Evolutionary conservation across 2,888 invertebrate genomes (phyloP).

Genomic region (Buathra laborator): DNA sequence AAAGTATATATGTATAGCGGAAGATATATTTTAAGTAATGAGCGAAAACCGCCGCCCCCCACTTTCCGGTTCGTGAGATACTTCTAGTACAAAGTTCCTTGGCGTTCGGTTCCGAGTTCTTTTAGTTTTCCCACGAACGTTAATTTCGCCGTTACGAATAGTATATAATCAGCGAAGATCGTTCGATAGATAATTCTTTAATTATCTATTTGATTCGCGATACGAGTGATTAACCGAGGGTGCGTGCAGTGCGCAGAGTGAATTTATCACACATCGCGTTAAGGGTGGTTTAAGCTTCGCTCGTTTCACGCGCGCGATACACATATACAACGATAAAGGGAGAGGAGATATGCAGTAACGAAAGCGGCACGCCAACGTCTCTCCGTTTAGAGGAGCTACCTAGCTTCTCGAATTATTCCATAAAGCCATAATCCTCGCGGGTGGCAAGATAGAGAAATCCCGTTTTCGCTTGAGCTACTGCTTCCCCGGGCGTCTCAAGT

Average conservation of each 20-base stretch:
- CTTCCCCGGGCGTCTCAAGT: constrained; percentile 50
- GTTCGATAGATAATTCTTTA: background rate
- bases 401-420: constrained; percentile 62
- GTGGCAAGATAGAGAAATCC: constrained; percentile 31
- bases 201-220: background rate
- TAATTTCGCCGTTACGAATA: background rate
- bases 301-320: background rate
- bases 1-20: constrained; percentile 37
- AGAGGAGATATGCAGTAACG: background rate
- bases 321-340: background rate
- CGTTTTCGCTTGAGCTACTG: constrained; percentile 44
- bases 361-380: background rate
- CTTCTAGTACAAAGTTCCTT: constrained; percentile 7
- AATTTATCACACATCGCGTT: background rate
- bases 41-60: background rate
- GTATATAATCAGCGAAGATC: background rate
- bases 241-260: background rate
- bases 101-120: background rate
- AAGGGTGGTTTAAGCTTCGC: constrained; percentile 12
- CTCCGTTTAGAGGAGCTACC: constrained; percentile 1
- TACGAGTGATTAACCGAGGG: background rate
- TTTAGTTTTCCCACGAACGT: background rate
- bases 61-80: background rate
- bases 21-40: constrained; percentile 47
- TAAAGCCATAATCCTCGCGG: constrained; percentile 55